A percentile compares a stretch with the other conserved stretches of the same genome.
phyloP scores from a whole-genome alignment of 2,797 vertebrate genomes.

The Sebastes alutus region DNA sequence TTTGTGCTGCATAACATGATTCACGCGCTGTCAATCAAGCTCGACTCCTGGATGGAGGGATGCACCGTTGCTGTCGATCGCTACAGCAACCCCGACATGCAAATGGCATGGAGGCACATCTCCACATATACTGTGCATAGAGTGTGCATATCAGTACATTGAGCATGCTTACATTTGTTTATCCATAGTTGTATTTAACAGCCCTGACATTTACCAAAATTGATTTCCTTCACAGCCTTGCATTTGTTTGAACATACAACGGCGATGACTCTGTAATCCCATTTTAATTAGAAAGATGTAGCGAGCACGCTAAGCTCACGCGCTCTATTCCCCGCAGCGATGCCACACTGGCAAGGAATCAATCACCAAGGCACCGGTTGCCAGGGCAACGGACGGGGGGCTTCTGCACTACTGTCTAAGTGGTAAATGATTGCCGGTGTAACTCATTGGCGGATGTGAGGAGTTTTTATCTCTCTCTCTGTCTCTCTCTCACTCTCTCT shows the following conservation, averaged over 20 bases:
- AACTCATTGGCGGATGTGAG: conserved; percentile 87
- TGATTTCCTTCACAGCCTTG: conserved; percentile 84
- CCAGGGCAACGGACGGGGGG: conserved; percentile 90
- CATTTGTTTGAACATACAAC: conserved; percentile 91
- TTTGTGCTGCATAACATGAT: conserved; percentile 68
- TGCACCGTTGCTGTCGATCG: conserved; percentile 15
- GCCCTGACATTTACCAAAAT: conserved; percentile 91
- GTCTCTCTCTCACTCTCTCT: conserved; percentile 74
- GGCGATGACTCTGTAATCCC: conserved; percentile 91
- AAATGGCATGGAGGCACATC: conserved; percentile 18
- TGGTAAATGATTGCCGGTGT: conserved; percentile 93
- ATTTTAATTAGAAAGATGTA: conserved; percentile 98
- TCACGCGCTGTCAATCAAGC: conserved; percentile 57
- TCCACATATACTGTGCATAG: conserved; percentile 10
- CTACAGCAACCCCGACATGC: conserved; percentile 1
- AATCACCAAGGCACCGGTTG: conserved; percentile 93
- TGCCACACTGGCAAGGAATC: conserved; percentile 96
- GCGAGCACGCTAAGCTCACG: conserved; percentile 79
- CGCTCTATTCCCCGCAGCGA: conserved; percentile 89
- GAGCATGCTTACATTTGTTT: conserved; percentile 69
- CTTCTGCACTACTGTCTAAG: conserved; percentile 93
- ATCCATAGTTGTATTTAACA: conserved; percentile 81
- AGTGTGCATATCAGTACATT: conserved; percentile 48
- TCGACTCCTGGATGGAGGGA: conserved; percentile 35
- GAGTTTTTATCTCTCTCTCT: conserved; percentile 65